Evolutionary conservation across 2,113 vertebrate species (phyloP).

Genomic region (Myrmophylax atrothorax): DNA sequence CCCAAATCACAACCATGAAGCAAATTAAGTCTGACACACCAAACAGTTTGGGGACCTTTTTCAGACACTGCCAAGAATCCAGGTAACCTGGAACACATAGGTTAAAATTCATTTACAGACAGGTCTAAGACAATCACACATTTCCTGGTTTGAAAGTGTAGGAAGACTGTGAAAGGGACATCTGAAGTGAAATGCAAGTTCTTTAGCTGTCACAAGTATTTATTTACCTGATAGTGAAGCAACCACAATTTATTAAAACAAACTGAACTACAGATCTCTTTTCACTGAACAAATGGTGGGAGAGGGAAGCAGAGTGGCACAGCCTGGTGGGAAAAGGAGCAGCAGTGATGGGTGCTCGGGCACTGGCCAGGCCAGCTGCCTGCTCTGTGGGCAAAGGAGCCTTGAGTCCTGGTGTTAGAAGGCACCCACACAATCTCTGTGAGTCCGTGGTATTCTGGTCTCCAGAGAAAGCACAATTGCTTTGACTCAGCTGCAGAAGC

Average conservation of each 20-base stretch:
- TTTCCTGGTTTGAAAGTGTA: background rate
- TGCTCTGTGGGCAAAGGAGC: background rate
- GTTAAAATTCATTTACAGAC: background rate
- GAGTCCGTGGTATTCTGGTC: background rate
- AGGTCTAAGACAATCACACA: background rate
- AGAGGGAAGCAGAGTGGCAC: background rate
- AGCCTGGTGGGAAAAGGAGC: background rate
- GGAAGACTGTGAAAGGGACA: background rate
- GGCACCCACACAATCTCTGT: background rate
- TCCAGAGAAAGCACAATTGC: background rate
- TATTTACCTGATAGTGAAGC: background rate
- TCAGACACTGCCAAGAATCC: background rate
- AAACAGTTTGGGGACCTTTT: background rate
- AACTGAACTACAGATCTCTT: background rate
- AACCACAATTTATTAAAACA: background rate
- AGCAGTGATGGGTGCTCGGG: background rate
- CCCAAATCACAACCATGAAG: background rate
- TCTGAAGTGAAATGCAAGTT: background rate
- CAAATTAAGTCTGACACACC: background rate
- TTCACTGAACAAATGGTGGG: background rate
- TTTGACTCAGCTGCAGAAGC: conserved; percentile 50
- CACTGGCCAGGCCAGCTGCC: background rate
- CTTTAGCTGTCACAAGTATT: background rate
- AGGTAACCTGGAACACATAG: background rate
- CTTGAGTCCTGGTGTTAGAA: background rate